Evolutionary conservation across 2,888 invertebrate genomes (phyloP).

Genomic region (Limnephilus rhombicus): DNA sequence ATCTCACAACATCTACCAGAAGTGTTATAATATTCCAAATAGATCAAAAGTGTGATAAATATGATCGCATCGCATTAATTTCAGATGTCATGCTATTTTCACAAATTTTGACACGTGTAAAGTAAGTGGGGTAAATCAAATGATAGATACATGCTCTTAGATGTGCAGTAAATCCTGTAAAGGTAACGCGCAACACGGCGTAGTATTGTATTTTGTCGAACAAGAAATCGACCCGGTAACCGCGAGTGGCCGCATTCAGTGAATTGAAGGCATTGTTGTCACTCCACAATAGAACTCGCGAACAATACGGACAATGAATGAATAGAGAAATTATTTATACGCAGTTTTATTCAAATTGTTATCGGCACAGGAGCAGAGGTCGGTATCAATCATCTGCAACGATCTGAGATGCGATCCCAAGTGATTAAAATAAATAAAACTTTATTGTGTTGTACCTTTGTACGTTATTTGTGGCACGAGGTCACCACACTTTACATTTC

Average conservation of each 20-base stretch:
- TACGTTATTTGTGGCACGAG: background rate
- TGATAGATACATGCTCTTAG: background rate
- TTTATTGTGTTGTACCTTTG: background rate
- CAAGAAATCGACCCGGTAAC: slow-evolving; percentile 55
- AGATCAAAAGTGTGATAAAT: background rate
- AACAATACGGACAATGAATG: slow-evolving; percentile 16
- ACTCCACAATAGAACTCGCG: slow-evolving; percentile 42
- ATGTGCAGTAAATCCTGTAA: background rate
- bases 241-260: slow-evolving; percentile 55
- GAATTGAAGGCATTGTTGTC: slow-evolving; percentile 46
- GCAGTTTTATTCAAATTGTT: slow-evolving; percentile 51
- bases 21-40: background rate
- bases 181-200: background rate
- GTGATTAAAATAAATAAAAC: background rate
- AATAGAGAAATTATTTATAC: slow-evolving; percentile 34
- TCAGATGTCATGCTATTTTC: background rate
- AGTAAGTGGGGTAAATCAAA: background rate
- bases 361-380: slow-evolving; percentile 42
- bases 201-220: background rate
- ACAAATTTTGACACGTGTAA: background rate
- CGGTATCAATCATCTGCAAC: slow-evolving; percentile 31
- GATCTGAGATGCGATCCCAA: slow-evolving; percentile 11
- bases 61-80: background rate
- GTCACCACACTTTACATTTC: background rate
- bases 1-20: background rate